Conservation (phyloP, 1,140 invertebrate genomes). For the Campoletis sonorensis region DNA sequence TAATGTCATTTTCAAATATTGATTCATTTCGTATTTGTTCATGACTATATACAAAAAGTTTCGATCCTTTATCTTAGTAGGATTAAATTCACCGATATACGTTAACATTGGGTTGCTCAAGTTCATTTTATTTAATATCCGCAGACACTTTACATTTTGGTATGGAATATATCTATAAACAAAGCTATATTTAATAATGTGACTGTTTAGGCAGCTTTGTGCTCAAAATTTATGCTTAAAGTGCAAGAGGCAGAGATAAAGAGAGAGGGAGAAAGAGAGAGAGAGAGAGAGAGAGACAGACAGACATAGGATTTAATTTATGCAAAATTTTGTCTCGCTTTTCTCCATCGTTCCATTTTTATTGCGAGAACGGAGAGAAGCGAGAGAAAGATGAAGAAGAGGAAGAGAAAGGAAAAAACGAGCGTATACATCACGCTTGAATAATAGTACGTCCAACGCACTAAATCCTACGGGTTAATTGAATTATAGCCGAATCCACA, state of each 20-base stretch:
- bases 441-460: slow-evolving; percentile 66
- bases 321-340: slow-evolving; percentile 37
- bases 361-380: background rate
- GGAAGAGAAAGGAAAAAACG: slow-evolving; percentile 12
- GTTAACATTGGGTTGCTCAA: too few species aligned
- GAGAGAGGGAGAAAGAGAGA: slow-evolving; percentile 23
- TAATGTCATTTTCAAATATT: too few species aligned
- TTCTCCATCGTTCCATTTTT: background rate
- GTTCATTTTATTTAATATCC: background rate
- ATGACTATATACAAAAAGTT: too few species aligned
- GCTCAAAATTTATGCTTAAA: slow-evolving; percentile 71
- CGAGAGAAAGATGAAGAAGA: background rate
- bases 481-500: slow-evolving; percentile 70
- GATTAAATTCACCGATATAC: too few species aligned
- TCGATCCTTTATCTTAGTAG: too few species aligned
- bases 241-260: slow-evolving; percentile 27
- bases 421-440: slow-evolving; percentile 63
- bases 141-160: background rate
- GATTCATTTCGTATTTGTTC: too few species aligned
- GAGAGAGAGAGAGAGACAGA: slow-evolving; percentile 16
- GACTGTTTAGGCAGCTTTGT: slow-evolving; percentile 60
- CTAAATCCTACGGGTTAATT: slow-evolving; percentile 70
- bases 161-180: background rate
- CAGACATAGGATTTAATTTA: slow-evolving; percentile 55
- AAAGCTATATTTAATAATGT: slow-evolving; percentile 4